Evolutionary conservation across 2,113 vertebrate species (phyloP).

Genomic region (Ahaetulla prasina): DNA sequence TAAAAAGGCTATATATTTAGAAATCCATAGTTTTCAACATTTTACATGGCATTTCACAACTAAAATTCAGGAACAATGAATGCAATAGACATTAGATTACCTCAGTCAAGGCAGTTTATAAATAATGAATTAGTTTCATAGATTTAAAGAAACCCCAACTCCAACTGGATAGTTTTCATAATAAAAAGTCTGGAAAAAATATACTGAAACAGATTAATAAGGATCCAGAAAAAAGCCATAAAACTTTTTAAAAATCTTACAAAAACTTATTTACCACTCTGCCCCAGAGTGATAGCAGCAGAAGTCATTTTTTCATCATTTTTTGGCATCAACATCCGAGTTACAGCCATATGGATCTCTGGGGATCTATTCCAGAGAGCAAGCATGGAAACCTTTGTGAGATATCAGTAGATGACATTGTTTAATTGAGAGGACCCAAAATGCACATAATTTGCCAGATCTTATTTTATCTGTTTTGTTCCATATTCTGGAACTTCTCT

Average conservation of each 20-base stretch:
- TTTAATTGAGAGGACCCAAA: not conserved
- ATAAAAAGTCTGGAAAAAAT: not conserved
- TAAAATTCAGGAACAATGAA: not conserved
- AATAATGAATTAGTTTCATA: not conserved
- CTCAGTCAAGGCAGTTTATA: not conserved
- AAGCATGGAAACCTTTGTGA: not conserved
- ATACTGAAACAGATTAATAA: not conserved
- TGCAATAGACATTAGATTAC: not conserved
- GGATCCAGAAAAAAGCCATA: not conserved
- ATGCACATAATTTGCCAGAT: not conserved
- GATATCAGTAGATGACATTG: not conserved
- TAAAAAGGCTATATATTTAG: no score
- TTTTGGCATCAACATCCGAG: not conserved
- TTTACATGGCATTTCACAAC: not conserved
- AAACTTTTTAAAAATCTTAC: not conserved
- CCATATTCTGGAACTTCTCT: not conserved
- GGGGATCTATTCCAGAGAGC: not conserved
- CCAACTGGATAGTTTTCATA: not conserved
- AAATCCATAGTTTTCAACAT: not conserved
- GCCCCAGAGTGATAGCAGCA: not conserved
- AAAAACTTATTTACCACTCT: not conserved
- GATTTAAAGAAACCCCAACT: not conserved
- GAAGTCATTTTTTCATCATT: not conserved
- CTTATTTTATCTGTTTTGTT: slow-evolving; percentile 5
- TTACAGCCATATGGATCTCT: not conserved